These are phyloP conservation scores for Drosophila oshimai DNA, from an alignment of 1,140 invertebrate genomes.

Conservation along the genomic window DNA sequence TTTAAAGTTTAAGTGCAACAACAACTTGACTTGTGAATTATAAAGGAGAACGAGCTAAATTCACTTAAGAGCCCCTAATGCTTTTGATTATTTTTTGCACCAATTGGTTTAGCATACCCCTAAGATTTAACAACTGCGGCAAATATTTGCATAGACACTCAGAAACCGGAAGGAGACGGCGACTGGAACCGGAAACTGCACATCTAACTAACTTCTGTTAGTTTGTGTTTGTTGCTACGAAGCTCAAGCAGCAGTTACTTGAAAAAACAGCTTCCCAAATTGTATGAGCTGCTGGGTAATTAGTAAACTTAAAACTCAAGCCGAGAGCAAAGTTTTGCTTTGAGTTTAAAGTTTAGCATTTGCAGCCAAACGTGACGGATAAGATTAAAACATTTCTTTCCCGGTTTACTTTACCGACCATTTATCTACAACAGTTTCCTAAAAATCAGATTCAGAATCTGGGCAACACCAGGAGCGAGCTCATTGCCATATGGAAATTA, in stretches of 20 bases:
- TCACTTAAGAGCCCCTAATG: neutral
- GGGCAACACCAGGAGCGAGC: neutral
- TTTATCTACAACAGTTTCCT: slow-evolving; percentile 3
- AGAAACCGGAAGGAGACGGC: slow-evolving; percentile 15
- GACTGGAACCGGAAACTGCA: neutral
- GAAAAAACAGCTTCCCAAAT: slow-evolving; percentile 15
- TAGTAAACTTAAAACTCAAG: slow-evolving; percentile 11
- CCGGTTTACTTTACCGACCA: neutral
- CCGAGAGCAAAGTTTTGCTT: slow-evolving; percentile 16
- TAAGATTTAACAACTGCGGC: neutral
- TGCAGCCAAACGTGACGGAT: neutral
- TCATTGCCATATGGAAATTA: slow-evolving; percentile 64
- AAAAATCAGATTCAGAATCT: neutral
- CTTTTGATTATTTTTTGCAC: neutral
- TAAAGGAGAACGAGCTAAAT: neutral
- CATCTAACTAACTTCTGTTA: neutral
- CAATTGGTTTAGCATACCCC: neutral
- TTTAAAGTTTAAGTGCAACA: too few relatives aligned
- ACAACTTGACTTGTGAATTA: too few relatives aligned
- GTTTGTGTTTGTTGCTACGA: slow-evolving; percentile 1
- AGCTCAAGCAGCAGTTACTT: slow-evolving; percentile 5
- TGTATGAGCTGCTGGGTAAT: slow-evolving; percentile 28
- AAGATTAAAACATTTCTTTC: neutral
- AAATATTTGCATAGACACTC: slow-evolving; percentile 28
- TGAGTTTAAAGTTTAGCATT: slow-evolving; percentile 3